Base-by-base conservation (phyloP, 2,888 invertebrate species). In the Synanthedon tipuliformis region DNA sequence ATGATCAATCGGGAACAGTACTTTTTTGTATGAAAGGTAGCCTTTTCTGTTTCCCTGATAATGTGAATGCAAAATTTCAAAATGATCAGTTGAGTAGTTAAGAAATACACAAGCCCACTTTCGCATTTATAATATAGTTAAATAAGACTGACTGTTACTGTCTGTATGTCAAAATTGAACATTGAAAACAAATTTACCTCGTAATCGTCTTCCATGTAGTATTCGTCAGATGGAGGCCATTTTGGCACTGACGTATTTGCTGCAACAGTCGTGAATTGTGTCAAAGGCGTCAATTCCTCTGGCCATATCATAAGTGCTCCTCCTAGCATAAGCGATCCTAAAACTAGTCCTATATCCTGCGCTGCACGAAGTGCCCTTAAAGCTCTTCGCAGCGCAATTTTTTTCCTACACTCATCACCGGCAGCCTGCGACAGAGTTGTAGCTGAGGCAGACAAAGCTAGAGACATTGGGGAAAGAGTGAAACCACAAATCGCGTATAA, bases 351-450 rank as follows among this genome's bases (percentile, higher is more conserved):
- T 1, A 84, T 57, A 50, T 88, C 88, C 56, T 88, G 88, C 4
- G 88, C 82, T 1, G 84, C 86, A 10, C 86, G 68, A 4, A 87
- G 68, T 18, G 82, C 87, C 34, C 88, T 65, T 45, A 86, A 54
- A 1, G 81, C 72, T 66, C 90, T 61, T 61, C 87, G 56, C 59
- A 89, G 53, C 57, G 85, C 69, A 56, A 79, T 62, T 65, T 85
- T 70, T 52, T 82, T 66, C 52, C 84, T 75, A 7, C 65, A 60
- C 54, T 87, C 87, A 64, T 87, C 87, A 54, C 85, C 83, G 0
- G 83, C 82, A 0, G 88, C 84, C 64, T 90, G 90, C 1, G 90
- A 85, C 16, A 89, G 68, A 1, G 89, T 84, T n/a, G 90, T 90
- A 3, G 90, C 85, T 2, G 89, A 89, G 1, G 90, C 89, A 1